Conservation (phyloP, 92 coral and sea anemone genomes). For the Palythoa caribaeorum region DNA sequence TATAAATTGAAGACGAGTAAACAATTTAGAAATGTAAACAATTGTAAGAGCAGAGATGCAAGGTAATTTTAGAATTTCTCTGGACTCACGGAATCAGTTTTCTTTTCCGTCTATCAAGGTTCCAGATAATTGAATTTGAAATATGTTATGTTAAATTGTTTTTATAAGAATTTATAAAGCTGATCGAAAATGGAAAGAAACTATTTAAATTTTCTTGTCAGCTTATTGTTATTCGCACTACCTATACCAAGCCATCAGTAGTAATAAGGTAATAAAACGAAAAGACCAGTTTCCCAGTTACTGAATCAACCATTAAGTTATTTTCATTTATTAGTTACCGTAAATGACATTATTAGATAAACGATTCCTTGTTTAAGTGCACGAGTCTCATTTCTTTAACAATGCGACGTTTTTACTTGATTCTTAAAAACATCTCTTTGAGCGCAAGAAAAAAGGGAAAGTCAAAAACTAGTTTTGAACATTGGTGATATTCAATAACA, state of each 20-base stretch:
- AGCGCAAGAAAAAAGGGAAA: too few relatives aligned
- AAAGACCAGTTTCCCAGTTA: constrained; percentile 28
- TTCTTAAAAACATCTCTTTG: neutral
- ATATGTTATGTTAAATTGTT: neutral
- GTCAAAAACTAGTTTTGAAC: neutral
- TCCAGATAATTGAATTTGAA: neutral
- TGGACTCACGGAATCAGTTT: neutral
- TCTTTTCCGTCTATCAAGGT: neutral
- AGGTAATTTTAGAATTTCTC: neutral
- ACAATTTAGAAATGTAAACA: constrained; percentile 25
- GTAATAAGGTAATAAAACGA: neutral
- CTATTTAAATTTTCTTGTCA: constrained; percentile 16
- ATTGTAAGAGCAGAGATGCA: neutral
- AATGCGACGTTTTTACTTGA: neutral
- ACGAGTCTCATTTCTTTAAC: neutral
- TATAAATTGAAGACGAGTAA: constrained; percentile 29
- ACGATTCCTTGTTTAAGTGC: neutral
- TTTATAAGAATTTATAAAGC: neutral
- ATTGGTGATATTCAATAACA: neutral
- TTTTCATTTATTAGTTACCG: neutral
- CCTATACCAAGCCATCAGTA: neutral
- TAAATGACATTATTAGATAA: neutral
- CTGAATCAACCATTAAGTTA: constrained; percentile 23
- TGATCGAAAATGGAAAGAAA: neutral
- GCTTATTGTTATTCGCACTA: neutral